phyloP scores from a whole-genome alignment of 2,888 invertebrate genomes.

The Celastrina argiolus region DNA sequence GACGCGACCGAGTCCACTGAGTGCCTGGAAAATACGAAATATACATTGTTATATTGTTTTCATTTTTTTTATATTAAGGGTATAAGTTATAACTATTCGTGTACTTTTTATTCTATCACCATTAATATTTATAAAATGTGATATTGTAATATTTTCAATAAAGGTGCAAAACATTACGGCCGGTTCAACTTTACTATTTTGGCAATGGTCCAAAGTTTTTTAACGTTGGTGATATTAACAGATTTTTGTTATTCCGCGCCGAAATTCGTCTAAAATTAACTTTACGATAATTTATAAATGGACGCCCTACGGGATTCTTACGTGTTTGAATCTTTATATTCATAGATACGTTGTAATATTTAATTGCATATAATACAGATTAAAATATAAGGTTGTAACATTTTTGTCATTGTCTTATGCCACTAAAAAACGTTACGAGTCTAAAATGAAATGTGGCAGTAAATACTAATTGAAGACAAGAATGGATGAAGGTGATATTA shows the following conservation, averaged over 20 bases:
- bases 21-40: constrained; percentile 70
- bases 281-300: constrained; percentile 8
- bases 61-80: constrained; percentile 29
- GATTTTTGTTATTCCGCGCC: constrained; percentile 1
- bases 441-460: background rate
- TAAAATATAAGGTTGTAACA: too few species aligned
- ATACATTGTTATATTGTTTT: constrained; percentile 52
- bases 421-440: background rate
- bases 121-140: background rate
- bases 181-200: constrained; percentile 1
- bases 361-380: too few species aligned
- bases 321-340: background rate
- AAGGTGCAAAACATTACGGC: background rate
- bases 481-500: too few species aligned
- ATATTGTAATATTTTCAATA: background rate
- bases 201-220: constrained; percentile 8
- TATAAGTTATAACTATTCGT: background rate
- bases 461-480: too few species aligned
- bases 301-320: background rate
- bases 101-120: background rate
- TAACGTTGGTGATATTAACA: background rate
- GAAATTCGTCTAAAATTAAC: constrained; percentile 3
- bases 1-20: constrained; percentile 79
- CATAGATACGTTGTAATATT: background rate
- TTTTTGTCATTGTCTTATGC: background rate